A percentile compares a stretch with the other conserved stretches of the same genome.
Conservation (phyloP, 2,113 vertebrate species). For the Pipra filicauda region DNA sequence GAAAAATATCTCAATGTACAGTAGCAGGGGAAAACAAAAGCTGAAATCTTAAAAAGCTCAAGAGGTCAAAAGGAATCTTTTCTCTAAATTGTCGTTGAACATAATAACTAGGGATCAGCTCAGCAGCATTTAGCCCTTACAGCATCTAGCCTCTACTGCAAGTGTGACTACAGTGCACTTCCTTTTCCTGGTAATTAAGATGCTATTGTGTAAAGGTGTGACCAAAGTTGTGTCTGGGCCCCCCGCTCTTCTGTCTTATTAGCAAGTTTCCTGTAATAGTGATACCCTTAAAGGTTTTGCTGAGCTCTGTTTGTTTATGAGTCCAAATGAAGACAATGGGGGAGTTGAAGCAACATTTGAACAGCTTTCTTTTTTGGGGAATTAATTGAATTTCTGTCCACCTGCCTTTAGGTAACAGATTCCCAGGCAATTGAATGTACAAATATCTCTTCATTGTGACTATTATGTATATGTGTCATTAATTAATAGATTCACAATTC, state of each 20-base stretch:
- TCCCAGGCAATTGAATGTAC: neutral
- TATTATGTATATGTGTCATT: neutral
- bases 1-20: neutral
- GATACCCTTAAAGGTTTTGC: neutral
- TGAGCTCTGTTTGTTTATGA: neutral
- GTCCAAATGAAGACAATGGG: neutral
- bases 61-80: neutral
- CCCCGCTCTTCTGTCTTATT: neutral
- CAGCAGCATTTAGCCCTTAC: neutral
- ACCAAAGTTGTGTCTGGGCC: neutral
- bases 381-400: neutral
- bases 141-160: neutral
- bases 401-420: neutral
- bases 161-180: neutral
- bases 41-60: neutral
- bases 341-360: neutral
- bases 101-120: neutral
- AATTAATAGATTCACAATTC: neutral
- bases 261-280: neutral
- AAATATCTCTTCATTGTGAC: neutral
- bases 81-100: neutral
- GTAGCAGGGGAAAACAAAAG: accelerated
- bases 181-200: neutral
- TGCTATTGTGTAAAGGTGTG: neutral
- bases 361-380: neutral